These are phyloP conservation scores for Tethea ocularis DNA, from an alignment of 2,888 invertebrate genomes.

Conservation along the genomic window DNA sequence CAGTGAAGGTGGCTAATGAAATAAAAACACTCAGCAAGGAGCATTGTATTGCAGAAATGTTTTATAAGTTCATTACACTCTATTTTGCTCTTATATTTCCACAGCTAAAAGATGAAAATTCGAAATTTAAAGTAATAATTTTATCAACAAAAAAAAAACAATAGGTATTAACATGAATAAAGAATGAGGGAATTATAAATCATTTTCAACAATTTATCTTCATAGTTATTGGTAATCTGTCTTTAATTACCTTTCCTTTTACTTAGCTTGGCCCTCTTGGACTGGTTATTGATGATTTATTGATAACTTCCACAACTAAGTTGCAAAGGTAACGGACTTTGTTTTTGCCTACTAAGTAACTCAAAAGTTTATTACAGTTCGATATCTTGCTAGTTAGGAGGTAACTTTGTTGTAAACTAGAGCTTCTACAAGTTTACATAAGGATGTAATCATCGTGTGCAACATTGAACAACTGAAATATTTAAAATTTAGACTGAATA, in stretches of 20 bases:
- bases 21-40: neutral
- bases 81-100: neutral
- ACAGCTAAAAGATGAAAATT: neutral
- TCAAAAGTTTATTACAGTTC: neutral
- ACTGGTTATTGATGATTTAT: neutral
- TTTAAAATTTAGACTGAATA: neutral
- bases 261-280: too few relatives aligned
- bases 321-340: neutral
- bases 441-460: neutral
- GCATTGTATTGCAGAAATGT: neutral
- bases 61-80: neutral
- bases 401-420: neutral
- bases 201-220: too few relatives aligned
- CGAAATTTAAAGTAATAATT: too few relatives aligned
- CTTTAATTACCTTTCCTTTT: too few relatives aligned
- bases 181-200: too few relatives aligned
- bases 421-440: neutral
- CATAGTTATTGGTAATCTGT: too few relatives aligned
- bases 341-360: neutral
- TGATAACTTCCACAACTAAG: neutral
- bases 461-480: neutral
- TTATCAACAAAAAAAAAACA: too few relatives aligned
- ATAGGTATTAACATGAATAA: too few relatives aligned
- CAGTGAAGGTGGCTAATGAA: constrained; percentile 1
- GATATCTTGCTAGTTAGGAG: neutral